Conservation (phyloP, 2,113 vertebrate species). For the Lates calcarifer region DNA sequence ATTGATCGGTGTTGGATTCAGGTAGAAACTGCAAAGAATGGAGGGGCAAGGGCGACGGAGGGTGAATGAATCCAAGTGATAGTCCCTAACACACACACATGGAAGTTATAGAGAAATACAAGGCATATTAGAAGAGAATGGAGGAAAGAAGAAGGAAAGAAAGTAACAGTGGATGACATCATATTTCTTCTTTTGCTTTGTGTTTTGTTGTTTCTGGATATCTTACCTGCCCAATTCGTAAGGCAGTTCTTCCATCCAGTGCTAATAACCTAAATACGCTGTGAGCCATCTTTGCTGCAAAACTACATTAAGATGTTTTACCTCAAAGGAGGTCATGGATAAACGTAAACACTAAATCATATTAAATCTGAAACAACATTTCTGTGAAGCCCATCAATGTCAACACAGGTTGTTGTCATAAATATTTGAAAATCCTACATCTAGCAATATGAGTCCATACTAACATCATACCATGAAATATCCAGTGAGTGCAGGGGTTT, state of each 20-base stretch:
- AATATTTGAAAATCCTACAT: conserved; percentile 44
- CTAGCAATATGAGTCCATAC: conserved; percentile 28
- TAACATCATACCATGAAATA: conserved; percentile 45
- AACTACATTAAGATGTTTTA: conserved; percentile 31
- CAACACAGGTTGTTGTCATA: conserved; percentile 13
- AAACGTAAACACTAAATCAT: conserved; percentile 37
- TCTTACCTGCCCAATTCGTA: background rate
- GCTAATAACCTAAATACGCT: conserved; percentile 23
- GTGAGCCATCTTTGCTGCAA: conserved; percentile 17
- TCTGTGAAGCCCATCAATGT: conserved; percentile 30
- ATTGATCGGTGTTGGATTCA: conserved; percentile 74
- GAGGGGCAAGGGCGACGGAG: conserved; percentile 15
- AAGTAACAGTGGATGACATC: background rate
- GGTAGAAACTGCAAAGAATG: conserved; percentile 52
- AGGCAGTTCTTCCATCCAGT: background rate
- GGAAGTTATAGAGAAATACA: conserved; percentile 21
- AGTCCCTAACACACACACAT: conserved; percentile 16
- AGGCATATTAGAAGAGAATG: conserved; percentile 16
- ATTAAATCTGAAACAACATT: conserved; percentile 37
- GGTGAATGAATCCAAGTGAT: conserved; percentile 50
- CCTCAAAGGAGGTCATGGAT: conserved; percentile 28
- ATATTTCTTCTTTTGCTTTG: conserved; percentile 27
- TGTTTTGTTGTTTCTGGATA: conserved; percentile 21
- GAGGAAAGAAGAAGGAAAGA: conserved; percentile 25
- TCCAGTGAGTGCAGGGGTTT: conserved; percentile 2